phyloP scores from a whole-genome alignment of 2,888 invertebrate species.

The Diachrysia chrysitis region DNA sequence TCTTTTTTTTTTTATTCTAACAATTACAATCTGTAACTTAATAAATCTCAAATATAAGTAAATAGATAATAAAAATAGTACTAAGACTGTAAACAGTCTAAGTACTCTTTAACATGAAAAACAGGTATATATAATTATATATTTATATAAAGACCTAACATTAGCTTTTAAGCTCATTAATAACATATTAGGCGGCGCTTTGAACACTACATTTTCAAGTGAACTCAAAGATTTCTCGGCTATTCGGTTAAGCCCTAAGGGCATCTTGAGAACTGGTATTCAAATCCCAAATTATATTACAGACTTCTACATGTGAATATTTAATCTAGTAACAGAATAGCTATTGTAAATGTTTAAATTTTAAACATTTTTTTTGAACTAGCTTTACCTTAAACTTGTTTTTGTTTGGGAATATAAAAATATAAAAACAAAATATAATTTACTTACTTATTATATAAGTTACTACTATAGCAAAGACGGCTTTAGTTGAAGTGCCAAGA shows the following conservation, averaged over 20 bases:
- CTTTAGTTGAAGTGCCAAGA: too few relatives aligned
- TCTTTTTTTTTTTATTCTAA: too few relatives aligned
- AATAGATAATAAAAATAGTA: too few relatives aligned
- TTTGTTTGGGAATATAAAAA: too few relatives aligned
- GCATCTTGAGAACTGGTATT: constrained; percentile 15
- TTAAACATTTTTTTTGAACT: too few relatives aligned
- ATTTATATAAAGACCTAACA: neutral
- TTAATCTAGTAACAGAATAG: neutral
- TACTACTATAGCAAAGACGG: too few relatives aligned
- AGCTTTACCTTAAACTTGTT: too few relatives aligned
- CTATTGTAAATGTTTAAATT: neutral
- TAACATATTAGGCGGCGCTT: neutral
- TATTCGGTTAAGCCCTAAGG: constrained; percentile 6
- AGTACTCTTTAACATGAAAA: neutral
- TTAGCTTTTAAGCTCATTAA: neutral
- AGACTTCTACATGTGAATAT: neutral
- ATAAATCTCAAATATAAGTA: too few relatives aligned
- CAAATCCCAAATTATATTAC: neutral
- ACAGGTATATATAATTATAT: neutral
- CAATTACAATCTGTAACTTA: too few relatives aligned
- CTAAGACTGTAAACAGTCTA: too few relatives aligned
- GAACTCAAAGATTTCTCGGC: constrained; percentile 7
- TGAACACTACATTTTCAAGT: constrained; percentile 4
- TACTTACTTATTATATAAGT: too few relatives aligned
- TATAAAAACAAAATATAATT: too few relatives aligned